Evolutionary conservation across 2,113 vertebrate species (phyloP), one percentile per base, ranked within the genome.

Genomic region (Procavia capensis): DNA sequence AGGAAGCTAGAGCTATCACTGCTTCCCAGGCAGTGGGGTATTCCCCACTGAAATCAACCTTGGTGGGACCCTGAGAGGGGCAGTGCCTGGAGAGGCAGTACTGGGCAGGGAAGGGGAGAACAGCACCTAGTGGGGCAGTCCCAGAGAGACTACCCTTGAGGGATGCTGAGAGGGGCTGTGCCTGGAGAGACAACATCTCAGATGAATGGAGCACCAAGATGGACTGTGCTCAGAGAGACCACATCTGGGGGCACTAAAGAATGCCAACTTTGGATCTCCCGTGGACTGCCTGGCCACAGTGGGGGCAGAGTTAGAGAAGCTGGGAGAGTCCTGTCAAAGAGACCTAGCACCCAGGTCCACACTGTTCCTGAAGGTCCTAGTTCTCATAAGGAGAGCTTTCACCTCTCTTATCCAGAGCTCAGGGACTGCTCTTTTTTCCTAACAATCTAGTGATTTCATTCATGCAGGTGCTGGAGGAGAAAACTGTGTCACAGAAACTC

Each of bases 401-500:
- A 27, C 41, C 0, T 25, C 43, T 25, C 43, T 3, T 5, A 14
- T 14, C 72, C 25, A n/a, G 70, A 17, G 17, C 64, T 2, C 24
- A 14, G 36, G 70, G 36, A 11, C 66, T 68, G 66, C 70, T 74
- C 36, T 39, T 31, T 5, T 25, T 74, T 41, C 39, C 22, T 24
- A n/a, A n/a, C 59, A n/a, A 75, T 22, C 61, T 68, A 3, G 10
- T 43, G 36, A 31, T 34, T 54, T 54, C 92, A 81, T 54, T 54
- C 92, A 81, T n/a, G 24, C 41, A 11, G 74, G 74, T 24, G 10
- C 61, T 79, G 59, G n/a, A n/a, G 20, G 6, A 68, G 64, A n/a
- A 20, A 2, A 9, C 4, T 1, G 2, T 20, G n/a, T n/a, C 0
- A 19, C 19, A 4, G 39, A 29, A 24, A 6, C 1, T 4, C 61